Conservation (phyloP, 2,797 vertebrate genomes). For the Cryptoprocta ferox region DNA sequence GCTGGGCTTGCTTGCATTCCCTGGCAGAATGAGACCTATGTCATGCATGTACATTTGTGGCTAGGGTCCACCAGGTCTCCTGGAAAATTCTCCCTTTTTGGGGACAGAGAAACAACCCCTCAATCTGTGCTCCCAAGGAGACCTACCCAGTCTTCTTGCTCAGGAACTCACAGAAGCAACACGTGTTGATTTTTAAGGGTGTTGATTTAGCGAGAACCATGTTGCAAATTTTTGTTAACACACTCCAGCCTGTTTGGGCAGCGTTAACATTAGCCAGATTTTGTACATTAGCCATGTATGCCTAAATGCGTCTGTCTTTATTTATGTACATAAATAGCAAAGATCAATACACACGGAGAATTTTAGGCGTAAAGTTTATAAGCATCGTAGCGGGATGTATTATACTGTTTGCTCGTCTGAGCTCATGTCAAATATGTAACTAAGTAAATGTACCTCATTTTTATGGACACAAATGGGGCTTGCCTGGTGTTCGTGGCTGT, state of each 20-base stretch:
- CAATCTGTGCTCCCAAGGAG: not conserved
- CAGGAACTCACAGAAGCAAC: not conserved
- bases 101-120: not conserved
- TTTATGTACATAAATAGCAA: not conserved
- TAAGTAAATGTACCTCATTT: not conserved
- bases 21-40: not conserved
- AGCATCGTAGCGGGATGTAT: not conserved
- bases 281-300: not conserved
- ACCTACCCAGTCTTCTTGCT: not conserved
- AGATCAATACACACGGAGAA: not conserved
- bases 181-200: not conserved
- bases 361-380: not conserved
- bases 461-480: not conserved
- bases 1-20: not conserved
- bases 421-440: slow-evolving; percentile 33
- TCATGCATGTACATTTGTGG: not conserved
- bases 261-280: not conserved
- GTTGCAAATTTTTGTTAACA: not conserved
- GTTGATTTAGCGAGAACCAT: not conserved
- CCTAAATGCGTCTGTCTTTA: not conserved
- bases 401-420: not conserved
- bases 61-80: not conserved
- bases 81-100: not conserved
- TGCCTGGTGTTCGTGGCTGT: not conserved
- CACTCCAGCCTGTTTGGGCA: not conserved